Conservation (phyloP, 2,113 vertebrate genomes). For the Sturnus vulgaris region DNA sequence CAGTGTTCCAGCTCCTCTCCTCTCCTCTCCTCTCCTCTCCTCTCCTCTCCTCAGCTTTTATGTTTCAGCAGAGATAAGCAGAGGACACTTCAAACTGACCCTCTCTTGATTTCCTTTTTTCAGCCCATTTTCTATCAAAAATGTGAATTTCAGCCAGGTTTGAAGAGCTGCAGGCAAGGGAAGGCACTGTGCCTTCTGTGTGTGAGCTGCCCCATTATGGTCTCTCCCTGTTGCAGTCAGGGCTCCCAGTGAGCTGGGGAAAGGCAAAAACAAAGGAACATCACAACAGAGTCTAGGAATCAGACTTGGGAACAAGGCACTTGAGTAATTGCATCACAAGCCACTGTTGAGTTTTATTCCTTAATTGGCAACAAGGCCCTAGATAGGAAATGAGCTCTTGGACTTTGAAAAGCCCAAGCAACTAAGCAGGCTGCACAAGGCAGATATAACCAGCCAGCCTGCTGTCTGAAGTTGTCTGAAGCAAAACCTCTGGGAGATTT, state of each 20-base stretch:
- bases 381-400: neutral
- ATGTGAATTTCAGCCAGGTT: neutral
- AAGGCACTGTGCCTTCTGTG: neutral
- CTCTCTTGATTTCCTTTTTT: neutral
- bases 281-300: neutral
- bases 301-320: neutral
- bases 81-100: neutral
- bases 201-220: neutral
- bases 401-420: neutral
- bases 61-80: neutral
- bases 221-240: neutral
- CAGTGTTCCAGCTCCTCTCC: neutral
- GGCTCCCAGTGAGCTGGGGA: neutral
- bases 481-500: neutral
- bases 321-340: neutral
- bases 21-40: no score
- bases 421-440: neutral
- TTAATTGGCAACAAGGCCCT: neutral
- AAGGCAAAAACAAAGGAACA: neutral
- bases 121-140: neutral
- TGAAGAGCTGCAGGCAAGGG: neutral
- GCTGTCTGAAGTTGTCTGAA: neutral
- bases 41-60: neutral
- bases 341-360: neutral
- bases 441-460: neutral